Evolutionary conservation across 2,888 invertebrate species (phyloP).

Genomic region (Drosophila quinaria): DNA sequence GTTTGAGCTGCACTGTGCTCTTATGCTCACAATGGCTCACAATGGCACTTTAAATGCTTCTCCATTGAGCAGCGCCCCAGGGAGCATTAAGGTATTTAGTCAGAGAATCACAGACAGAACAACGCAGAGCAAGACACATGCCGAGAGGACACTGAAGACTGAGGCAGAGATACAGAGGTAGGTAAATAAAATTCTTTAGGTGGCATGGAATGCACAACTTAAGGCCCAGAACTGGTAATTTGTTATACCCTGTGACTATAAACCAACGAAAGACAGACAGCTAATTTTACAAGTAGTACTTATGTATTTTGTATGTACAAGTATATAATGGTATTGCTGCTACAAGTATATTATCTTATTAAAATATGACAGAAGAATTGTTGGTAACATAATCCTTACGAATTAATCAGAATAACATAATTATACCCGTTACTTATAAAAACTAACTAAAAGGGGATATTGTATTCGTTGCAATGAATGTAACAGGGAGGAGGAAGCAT

Average conservation of each 20-base stretch:
- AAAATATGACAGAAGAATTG: too few relatives aligned
- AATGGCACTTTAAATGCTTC: constrained; percentile 55
- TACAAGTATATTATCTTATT: too few relatives aligned
- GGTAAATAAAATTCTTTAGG: constrained; percentile 40
- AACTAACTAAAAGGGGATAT: too few relatives aligned
- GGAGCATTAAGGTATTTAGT: constrained; percentile 58
- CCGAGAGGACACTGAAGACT: not conserved
- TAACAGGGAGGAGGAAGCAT: too few relatives aligned
- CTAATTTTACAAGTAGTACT: not conserved
- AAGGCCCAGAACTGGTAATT: constrained; percentile 8
- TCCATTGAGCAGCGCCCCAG: constrained; percentile 43
- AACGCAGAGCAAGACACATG: not conserved
- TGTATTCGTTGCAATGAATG: too few relatives aligned
- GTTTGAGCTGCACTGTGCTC: constrained; percentile 37
- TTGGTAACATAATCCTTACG: too few relatives aligned
- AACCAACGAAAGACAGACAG: not conserved
- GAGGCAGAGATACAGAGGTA: constrained; percentile 9
- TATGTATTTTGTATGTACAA: too few relatives aligned
- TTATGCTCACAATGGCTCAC: constrained; percentile 28
- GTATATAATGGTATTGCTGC: too few relatives aligned
- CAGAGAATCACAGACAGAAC: not conserved
- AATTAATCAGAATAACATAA: too few relatives aligned
- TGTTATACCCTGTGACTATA: constrained; percentile 1
- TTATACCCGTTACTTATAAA: too few relatives aligned
- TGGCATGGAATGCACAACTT: constrained; percentile 30